Base-by-base conservation (phyloP, 2,797 vertebrate species). In the Micropoecilia bifurca region DNA sequence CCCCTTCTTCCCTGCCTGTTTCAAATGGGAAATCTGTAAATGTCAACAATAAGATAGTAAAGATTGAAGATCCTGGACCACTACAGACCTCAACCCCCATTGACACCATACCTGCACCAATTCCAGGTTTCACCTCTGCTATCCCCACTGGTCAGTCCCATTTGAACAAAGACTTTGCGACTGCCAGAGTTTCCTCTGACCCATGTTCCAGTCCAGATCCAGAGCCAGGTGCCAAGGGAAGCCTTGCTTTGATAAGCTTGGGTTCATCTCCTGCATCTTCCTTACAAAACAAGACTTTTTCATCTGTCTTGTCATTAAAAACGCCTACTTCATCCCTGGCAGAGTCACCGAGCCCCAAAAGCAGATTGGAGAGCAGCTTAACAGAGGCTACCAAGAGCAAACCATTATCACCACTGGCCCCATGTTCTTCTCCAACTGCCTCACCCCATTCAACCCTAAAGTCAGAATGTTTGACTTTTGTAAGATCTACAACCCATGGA, bases 51-150 rank as follows among this genome's bases (percentile, higher is more conserved):
- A 61, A 66, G 16, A 30, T 78, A 5, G 76, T 82, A 13, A 76
- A 50, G 8, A 75, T 45, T 46, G 78, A 68, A 22, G 86, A 80
- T 0, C 90, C 90, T 33, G 88, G 87, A 25, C 92, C 93, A 0
- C 20, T 85, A 33, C 94, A 93, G 78, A 94, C 92, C 28, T 95
- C 92, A 39, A 95, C 92, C 57, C 93, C 93, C 6, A 89, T 91
- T 0, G 18, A 28, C 18, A 82, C 89, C 0, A 69, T 85, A 9
- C 46, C 83, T 39, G 84, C 79, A 75, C 71, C 80, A 1, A 71
- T 78, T 59, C 20, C 73, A 28, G 79, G 53, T 66, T 79, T 90
- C 43, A 57, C 59, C 43, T 18, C 76, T 33, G 28, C 20, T 18
- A 18, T 28, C 74, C 74, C 74, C n/a, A 28, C 75, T 22, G 25